A percentile compares a stretch with the other conserved stretches of the same genome.
These are phyloP conservation scores for Gastrophryne carolinensis DNA, from an alignment of 2,797 vertebrate genomes.

Conservation along the genomic window DNA sequence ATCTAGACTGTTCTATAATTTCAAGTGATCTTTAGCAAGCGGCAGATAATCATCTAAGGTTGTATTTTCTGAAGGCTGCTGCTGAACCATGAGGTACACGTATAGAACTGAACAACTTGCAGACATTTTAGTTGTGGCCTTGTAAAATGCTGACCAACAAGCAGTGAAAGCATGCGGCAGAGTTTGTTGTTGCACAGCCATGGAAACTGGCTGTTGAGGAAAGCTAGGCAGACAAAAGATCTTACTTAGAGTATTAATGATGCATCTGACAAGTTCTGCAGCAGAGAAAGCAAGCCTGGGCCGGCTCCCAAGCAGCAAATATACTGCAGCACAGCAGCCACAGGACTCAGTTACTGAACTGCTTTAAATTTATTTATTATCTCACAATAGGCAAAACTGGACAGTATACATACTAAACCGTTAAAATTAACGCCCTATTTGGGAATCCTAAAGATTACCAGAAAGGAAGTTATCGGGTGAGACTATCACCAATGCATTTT, in stretches of 20 bases:
- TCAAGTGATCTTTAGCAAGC: no score
- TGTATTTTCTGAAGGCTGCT: no score
- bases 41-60: no score
- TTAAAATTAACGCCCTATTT: no score
- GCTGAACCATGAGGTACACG: no score
- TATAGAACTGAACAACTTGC: no score
- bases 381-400: constrained; percentile 11
- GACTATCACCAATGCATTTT: no score
- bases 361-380: constrained; percentile 28
- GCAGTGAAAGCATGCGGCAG: background rate
- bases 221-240: constrained; percentile 9
- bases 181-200: constrained; percentile 4
- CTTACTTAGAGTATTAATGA: constrained; percentile 5
- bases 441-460: no score
- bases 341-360: constrained; percentile 13
- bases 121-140: no score
- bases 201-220: constrained; percentile 3
- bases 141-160: background rate
- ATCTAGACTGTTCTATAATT: no score
- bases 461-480: no score
- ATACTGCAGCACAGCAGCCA: background rate
- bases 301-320: constrained; percentile 12
- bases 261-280: constrained; percentile 8
- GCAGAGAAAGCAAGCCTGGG: constrained; percentile 16
- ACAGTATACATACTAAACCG: background rate